Conservation (phyloP, 2,113 vertebrate genomes). For the Equus przewalskii region DNA sequence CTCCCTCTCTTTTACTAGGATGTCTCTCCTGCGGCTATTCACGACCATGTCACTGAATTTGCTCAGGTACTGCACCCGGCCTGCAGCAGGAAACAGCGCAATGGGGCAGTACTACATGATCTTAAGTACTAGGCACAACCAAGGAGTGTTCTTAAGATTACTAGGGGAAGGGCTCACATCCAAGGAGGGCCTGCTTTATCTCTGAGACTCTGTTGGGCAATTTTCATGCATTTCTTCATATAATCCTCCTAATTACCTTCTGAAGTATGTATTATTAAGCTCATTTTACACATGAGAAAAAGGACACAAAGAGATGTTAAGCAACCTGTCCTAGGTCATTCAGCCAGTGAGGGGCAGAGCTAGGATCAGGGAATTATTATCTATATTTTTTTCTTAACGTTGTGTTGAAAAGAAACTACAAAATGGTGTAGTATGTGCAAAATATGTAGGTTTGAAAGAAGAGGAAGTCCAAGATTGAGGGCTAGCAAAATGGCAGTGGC, state of each 20-base stretch:
- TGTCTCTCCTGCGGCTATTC: neutral
- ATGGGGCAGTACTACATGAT: rapidly evolving
- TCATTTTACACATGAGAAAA: neutral
- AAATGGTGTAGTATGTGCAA: neutral
- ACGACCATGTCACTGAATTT: neutral
- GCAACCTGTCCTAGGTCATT: neutral
- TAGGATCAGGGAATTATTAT: neutral
- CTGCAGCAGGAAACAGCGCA: neutral
- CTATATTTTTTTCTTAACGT: neutral
- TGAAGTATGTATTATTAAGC: neutral
- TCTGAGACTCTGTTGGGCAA: neutral
- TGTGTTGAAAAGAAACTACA: neutral
- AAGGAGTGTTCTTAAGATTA: neutral
- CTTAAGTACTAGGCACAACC: neutral
- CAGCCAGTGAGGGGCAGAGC: neutral
- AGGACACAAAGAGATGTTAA: neutral
- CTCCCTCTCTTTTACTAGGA: neutral
- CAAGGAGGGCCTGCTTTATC: neutral
- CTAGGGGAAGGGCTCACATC: neutral
- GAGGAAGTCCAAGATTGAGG: neutral
- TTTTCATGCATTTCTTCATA: neutral
- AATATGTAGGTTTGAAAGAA: neutral
- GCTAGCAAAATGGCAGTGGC: no score
- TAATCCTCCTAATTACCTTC: neutral
- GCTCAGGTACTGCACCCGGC: neutral